Base-by-base conservation (phyloP, 1,140 invertebrate genomes). In the Bombus confusus region DNA sequence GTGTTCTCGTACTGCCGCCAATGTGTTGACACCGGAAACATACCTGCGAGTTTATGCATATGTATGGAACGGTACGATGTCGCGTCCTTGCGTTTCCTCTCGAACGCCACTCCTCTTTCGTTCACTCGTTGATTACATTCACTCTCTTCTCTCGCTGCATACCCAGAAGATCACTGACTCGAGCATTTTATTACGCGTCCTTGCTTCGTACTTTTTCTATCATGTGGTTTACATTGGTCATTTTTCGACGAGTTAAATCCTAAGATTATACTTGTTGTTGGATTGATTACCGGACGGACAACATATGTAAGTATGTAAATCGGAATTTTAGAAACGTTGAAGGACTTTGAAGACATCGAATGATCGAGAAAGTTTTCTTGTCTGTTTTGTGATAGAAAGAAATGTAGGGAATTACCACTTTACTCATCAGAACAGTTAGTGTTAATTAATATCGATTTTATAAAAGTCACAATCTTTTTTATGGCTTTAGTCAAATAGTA, bases 61-160 rank as follows among this genome's bases (percentile, higher is more conserved):
- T 66, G 31, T 64, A 78, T 43, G 22, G 31, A 85, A 78, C 59
- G 80, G 41, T 74, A 52, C 66, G 62, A 52, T 68, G 88, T 78
- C 80, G 83, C 90, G 90, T 90, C 90, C 90, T 91, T 91, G 90
- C 90, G 89, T 88, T 90, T 91, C 90, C 90, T 90, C 90, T 91
- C 90, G 88, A 86, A 86, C 68, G 85, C 90, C 90, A 88, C 89
- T 84, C 89, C 89, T 88, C 87, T 86, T 72, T 86, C 69, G 64
- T 86, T 81, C 83, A 37, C 87, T 86, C 79, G 79, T 37, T 72
- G 87, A 87, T 91, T 90, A 90, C 88, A 78, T 90, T 88, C 88
- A 90, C 86, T 90, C 85, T 91, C 86, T 87, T 87, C 81, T 62
- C 66, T 76, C 76, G 52, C 87, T 47, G 66, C 79, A 62, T 86